Conservation (phyloP, 2,113 vertebrate genomes). For the Shinisaurus crocodilurus region DNA sequence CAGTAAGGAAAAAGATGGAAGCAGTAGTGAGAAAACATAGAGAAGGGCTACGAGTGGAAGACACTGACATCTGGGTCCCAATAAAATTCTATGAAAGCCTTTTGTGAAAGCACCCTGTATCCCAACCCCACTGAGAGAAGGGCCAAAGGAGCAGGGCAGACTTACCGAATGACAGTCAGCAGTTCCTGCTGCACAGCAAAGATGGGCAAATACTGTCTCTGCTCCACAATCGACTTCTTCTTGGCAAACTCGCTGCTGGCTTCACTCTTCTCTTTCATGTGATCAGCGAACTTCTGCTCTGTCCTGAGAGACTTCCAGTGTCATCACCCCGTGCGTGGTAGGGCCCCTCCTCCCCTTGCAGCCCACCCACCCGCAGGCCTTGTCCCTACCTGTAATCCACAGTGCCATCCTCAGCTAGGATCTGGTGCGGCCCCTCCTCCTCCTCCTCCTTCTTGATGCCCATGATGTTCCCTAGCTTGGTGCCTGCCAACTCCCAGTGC, state of each 20-base stretch:
- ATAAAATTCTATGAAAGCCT: too few species aligned
- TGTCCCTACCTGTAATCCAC: slow-evolving; percentile 93
- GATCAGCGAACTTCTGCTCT: slow-evolving; percentile 98
- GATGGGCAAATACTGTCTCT: slow-evolving; percentile 96
- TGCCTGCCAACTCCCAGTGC: slow-evolving; percentile 98
- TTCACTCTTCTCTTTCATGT: slow-evolving; percentile 95
- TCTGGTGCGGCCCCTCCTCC: slow-evolving; percentile 68
- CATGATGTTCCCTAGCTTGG: slow-evolving; percentile 98
- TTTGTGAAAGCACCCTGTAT: neutral
- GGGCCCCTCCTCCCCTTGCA: neutral
- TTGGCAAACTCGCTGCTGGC: slow-evolving; percentile 97
- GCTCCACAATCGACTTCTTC: slow-evolving; percentile 94
- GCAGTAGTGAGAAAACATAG: too few species aligned
- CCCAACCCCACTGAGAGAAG: too few species aligned
- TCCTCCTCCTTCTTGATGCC: slow-evolving; percentile 94
- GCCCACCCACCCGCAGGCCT: fast-evolving
- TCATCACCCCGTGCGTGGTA: too few species aligned
- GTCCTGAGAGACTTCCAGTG: slow-evolving; percentile 75
- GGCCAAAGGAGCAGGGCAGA: neutral
- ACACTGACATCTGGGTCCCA: too few species aligned
- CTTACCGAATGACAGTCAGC: slow-evolving; percentile 94
- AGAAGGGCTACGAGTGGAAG: too few species aligned
- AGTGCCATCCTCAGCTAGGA: slow-evolving; percentile 89
- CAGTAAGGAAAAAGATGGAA: too few species aligned
- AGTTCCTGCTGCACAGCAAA: slow-evolving; percentile 96